Base-by-base conservation (phyloP, 2,113 vertebrate species). In the Phalacrocorax brasilianus region DNA sequence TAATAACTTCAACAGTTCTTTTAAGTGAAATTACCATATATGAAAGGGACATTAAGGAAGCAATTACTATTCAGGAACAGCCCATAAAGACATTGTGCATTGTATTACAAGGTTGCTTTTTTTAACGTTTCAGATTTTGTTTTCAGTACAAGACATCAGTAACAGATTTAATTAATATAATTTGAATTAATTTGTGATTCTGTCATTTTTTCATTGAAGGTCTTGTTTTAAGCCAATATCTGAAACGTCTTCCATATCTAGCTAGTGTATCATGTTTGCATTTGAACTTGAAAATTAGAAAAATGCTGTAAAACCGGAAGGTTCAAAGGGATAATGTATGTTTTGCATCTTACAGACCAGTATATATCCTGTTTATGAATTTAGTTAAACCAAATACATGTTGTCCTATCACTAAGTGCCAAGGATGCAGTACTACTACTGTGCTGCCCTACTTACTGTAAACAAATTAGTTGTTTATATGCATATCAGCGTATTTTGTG, bases 361-460 rank as follows among this genome's bases (percentile, higher is more conserved):
- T 91, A 63, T 92, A 35, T 97, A 93, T 91, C 58, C 92, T 95
- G 92, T 82, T 95, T 80, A 94, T 97, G 49, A 97, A 76, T 95
- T 92, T 95, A 97, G 93, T 96, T 96, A 97, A 97, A 97, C 95
- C 97, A 97, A 98, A 98, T 97, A 96, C 28, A 40, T 71, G 58
- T 97, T 97, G 95, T 97, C 93, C 96, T 95, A 95, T 97, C 98
- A 98, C 96, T 92, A 98, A 98, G 95, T 98, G 97, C 97, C 98
- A 97, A 97, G 90, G 85, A 72, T 95, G 89, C 96, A 96, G 95
- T 67, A 56, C 93, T 52, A 17, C 42, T 73, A 27, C 28, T 71
- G 91, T 95, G 89, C 88, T 94, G 88, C 91, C 90, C 23, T 95
- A 47, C 35, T 28, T 96, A 85, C 49, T 93, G 90, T 96, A 95